Conservation (phyloP, 2,888 invertebrate species). For the Drosophila basisetae region DNA sequence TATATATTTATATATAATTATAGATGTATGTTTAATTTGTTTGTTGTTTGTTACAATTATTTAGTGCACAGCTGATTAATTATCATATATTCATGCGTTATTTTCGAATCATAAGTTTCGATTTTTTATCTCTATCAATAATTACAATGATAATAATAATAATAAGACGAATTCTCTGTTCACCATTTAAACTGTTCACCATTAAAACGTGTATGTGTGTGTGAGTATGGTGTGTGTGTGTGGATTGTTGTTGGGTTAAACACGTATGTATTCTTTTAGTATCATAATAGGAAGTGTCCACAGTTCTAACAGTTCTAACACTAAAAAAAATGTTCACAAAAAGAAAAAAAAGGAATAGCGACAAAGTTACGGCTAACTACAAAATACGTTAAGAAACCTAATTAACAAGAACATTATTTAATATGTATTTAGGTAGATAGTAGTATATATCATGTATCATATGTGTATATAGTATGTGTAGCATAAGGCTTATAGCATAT, state of each 20-base stretch:
- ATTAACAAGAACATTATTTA: constrained; percentile 64
- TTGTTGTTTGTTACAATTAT: constrained; percentile 43
- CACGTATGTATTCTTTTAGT: constrained; percentile 24
- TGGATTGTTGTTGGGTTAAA: constrained; percentile 25
- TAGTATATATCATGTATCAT: constrained; percentile 18
- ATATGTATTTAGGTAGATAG: constrained; percentile 47
- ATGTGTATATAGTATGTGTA: constrained; percentile 19
- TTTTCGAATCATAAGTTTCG: constrained; percentile 31
- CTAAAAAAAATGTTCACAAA: constrained; percentile 25
- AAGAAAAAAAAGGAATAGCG: constrained; percentile 22
- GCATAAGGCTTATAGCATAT: constrained; percentile 34
- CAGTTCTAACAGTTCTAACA: constrained; percentile 20
- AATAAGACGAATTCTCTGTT: constrained; percentile 34
- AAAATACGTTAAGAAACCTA: constrained; percentile 75
- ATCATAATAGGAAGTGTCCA: constrained; percentile 61
- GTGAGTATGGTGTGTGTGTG: neutral
- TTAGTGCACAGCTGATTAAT: constrained; percentile 64
- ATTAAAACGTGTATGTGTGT: constrained; percentile 23
- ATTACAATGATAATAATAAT: constrained; percentile 23
- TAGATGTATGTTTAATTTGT: constrained; percentile 29
- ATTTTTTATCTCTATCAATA: neutral
- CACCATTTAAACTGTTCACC: constrained; percentile 31
- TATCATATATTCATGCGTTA: constrained; percentile 47
- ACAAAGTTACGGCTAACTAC: constrained; percentile 61
- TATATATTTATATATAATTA: constrained; percentile 16